Evolutionary conservation across 2,888 invertebrate species (phyloP).

Genomic region (Lasioglossum leucozonium): DNA sequence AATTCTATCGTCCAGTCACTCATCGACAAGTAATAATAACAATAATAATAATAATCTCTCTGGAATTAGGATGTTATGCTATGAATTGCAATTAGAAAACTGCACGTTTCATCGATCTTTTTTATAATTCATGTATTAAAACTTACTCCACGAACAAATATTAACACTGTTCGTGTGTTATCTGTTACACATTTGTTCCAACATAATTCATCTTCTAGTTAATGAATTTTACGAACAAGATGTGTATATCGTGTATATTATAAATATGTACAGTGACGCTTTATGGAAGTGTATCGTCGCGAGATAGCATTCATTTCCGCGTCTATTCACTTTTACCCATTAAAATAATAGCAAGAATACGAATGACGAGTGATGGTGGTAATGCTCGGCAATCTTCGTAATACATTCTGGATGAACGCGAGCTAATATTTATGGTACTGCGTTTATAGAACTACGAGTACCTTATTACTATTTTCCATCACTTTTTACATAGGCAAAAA

Average conservation of each 20-base stretch:
- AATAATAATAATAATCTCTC: background rate
- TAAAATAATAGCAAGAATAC: conserved; percentile 22
- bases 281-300: conserved; percentile 43
- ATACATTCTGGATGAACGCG: conserved; percentile 11
- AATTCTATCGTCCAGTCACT: conserved; percentile 17
- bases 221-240: conserved; percentile 56
- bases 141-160: conserved; percentile 34
- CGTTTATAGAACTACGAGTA: conserved; percentile 16
- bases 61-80: conserved; percentile 46
- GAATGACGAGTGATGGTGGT: conserved; percentile 15
- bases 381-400: conserved; percentile 13
- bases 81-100: conserved; percentile 44
- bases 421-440: background rate
- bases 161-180: conserved; percentile 37
- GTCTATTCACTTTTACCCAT: conserved; percentile 32
- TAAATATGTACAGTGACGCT: conserved; percentile 59
- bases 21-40: background rate
- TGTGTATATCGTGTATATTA: conserved; percentile 59
- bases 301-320: conserved; percentile 33
- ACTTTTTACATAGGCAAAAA: conserved; percentile 14
- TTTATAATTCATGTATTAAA: conserved; percentile 47
- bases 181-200: conserved; percentile 46
- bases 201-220: conserved; percentile 70
- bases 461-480: conserved; percentile 19
- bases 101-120: conserved; percentile 38